A percentile compares a stretch with the other conserved stretches of the same genome.
phyloP scores from a whole-genome alignment of 2,888 invertebrate species.

The Patella ulyssiponensis region DNA sequence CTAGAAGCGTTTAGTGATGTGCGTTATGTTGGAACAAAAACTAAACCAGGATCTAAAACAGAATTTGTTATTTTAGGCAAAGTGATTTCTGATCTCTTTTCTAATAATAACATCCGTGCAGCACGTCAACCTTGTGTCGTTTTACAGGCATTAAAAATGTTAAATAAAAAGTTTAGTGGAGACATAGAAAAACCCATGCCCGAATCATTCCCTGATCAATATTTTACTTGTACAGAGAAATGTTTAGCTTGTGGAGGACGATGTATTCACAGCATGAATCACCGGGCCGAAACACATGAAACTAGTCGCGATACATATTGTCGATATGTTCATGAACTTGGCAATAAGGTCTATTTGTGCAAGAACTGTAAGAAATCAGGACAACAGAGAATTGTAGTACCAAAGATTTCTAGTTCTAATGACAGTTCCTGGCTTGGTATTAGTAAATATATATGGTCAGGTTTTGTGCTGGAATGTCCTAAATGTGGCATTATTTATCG shows the following conservation, averaged over 20 bases:
- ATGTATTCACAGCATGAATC: slow-evolving; percentile 72
- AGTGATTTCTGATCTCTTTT: slow-evolving; percentile 78
- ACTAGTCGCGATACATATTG: slow-evolving; percentile 59
- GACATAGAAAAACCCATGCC: slow-evolving; percentile 77
- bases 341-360: slow-evolving; percentile 75
- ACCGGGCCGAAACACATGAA: slow-evolving; percentile 66
- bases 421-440: slow-evolving; percentile 80
- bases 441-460: slow-evolving; percentile 84
- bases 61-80: slow-evolving; percentile 77
- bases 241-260: slow-evolving; percentile 81
- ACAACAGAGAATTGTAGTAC: slow-evolving; percentile 77
- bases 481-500: slow-evolving; percentile 82
- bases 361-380: slow-evolving; percentile 76
- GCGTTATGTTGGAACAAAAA: slow-evolving; percentile 71
- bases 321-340: slow-evolving; percentile 83
- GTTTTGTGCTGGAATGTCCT: slow-evolving; percentile 83
- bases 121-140: slow-evolving; percentile 80
- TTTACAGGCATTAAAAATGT: slow-evolving; percentile 79
- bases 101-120: slow-evolving; percentile 81
- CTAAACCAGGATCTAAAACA: slow-evolving; percentile 72
- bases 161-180: slow-evolving; percentile 84
- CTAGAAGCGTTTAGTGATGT: slow-evolving; percentile 83
- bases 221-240: slow-evolving; percentile 82
- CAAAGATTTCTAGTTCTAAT: slow-evolving; percentile 73
- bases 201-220: slow-evolving; percentile 83